Conservation (phyloP, 2,888 invertebrate species). For the Nineta flava region DNA sequence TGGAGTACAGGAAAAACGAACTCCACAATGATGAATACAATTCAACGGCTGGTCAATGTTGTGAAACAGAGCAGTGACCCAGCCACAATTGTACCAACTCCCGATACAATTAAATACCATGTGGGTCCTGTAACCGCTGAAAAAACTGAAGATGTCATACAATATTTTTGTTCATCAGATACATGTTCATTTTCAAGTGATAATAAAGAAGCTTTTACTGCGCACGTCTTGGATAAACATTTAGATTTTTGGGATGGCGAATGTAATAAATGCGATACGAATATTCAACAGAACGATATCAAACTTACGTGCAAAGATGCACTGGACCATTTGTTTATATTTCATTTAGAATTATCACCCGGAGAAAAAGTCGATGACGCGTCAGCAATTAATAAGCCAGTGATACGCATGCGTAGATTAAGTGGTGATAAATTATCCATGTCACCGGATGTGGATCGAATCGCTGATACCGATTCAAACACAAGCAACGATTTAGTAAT, state of each 20-base stretch:
- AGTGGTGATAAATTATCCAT: constrained; percentile 30
- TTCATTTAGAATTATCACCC: constrained; percentile 22
- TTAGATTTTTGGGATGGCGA: constrained; percentile 35
- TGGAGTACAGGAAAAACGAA: neutral
- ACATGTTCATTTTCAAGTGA: constrained; percentile 23
- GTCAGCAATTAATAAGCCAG: constrained; percentile 9
- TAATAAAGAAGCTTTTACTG: constrained; percentile 20
- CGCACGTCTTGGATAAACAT: constrained; percentile 23
- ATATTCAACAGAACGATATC: constrained; percentile 26
- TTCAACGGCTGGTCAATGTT: constrained; percentile 1
- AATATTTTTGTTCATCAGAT: constrained; percentile 17
- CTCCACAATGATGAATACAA: neutral
- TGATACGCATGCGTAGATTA: constrained; percentile 26
- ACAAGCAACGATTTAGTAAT: neutral
- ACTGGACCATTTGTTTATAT: constrained; percentile 31
- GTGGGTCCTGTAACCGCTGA: neutral
- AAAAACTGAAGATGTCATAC: neutral
- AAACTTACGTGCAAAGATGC: constrained; percentile 22
- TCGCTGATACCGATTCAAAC: neutral
- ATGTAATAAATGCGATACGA: constrained; percentile 31
- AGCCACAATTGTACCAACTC: neutral
- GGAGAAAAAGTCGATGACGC: constrained; percentile 5
- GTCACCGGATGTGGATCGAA: neutral
- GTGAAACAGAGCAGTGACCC: neutral
- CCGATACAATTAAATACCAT: neutral